Conservation (phyloP, 2,113 vertebrate genomes). For the Hipposideros armiger region DNA sequence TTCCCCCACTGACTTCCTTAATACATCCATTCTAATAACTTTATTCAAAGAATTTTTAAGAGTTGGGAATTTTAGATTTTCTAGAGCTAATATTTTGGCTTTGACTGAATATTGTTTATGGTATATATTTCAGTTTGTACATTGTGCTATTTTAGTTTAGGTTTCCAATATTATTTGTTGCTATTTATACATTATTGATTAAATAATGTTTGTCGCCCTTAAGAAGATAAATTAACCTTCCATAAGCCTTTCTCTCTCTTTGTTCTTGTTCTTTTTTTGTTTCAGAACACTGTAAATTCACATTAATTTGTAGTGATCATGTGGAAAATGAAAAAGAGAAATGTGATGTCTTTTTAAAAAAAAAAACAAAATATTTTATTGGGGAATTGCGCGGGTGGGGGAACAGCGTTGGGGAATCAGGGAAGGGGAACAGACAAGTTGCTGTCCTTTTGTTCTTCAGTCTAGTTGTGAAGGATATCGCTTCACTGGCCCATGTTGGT, state of each 20-base stretch:
- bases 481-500: no score
- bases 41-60: constrained; percentile 45
- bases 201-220: background rate
- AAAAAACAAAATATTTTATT: no score
- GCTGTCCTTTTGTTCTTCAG: no score
- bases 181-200: background rate
- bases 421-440: no score
- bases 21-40: constrained; percentile 36
- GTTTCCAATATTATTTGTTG: background rate
- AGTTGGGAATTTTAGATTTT: background rate
- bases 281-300: background rate
- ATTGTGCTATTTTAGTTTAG: background rate
- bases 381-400: no score
- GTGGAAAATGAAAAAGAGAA: constrained; percentile 3
- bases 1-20: background rate
- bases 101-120: constrained; percentile 12
- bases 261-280: background rate
- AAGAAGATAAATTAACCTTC: background rate
- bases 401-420: no score
- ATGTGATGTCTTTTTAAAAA: background rate
- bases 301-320: constrained; percentile 8
- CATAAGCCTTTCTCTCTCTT: background rate
- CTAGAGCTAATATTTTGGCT: background rate
- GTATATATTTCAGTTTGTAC: constrained; percentile 30
- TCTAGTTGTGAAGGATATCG: no score